These are phyloP conservation scores for Thyatira batis DNA, from an alignment of 2,888 invertebrate species.

Conservation along the genomic window DNA sequence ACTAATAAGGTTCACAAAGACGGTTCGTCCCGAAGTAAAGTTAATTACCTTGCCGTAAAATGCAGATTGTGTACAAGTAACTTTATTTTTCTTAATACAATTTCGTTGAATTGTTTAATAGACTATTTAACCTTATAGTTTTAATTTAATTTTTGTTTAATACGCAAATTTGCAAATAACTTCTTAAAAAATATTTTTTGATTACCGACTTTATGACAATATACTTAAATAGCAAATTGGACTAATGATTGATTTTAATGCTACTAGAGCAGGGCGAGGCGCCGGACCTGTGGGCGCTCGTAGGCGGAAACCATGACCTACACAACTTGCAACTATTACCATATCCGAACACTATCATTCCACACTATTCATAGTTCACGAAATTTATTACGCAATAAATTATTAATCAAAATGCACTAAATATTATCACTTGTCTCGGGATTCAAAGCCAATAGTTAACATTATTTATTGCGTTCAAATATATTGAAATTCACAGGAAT, in stretches of 20 bases:
- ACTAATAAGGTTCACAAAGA: slow-evolving; percentile 36
- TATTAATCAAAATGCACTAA: background rate
- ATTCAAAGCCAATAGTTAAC: background rate
- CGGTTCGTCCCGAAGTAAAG: slow-evolving; percentile 43
- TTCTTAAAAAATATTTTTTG: too few relatives aligned
- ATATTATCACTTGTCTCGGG: background rate
- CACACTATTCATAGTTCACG: slow-evolving; percentile 1
- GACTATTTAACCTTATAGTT: too few relatives aligned
- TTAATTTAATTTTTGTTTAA: too few relatives aligned
- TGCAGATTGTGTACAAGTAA: slow-evolving; percentile 4
- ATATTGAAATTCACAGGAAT: background rate
- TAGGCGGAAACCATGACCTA: slow-evolving; percentile 53
- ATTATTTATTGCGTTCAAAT: background rate
- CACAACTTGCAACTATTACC: slow-evolving; percentile 27
- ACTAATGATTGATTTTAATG: slow-evolving; percentile 5
- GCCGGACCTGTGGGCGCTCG: slow-evolving; percentile 27
- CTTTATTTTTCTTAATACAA: slow-evolving; percentile 2
- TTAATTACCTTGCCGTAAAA: slow-evolving; percentile 56
- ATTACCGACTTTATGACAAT: too few relatives aligned
- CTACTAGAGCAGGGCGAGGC: slow-evolving; percentile 30
- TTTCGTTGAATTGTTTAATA: background rate
- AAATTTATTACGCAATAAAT: background rate
- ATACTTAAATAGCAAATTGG: background rate
- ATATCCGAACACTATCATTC: slow-evolving; percentile 21
- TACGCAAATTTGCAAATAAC: background rate